Evolutionary conservation across 2,888 invertebrate species (phyloP), one percentile per base, ranked within the genome.

Genomic region (Ommatoiulus sabulosus): DNA sequence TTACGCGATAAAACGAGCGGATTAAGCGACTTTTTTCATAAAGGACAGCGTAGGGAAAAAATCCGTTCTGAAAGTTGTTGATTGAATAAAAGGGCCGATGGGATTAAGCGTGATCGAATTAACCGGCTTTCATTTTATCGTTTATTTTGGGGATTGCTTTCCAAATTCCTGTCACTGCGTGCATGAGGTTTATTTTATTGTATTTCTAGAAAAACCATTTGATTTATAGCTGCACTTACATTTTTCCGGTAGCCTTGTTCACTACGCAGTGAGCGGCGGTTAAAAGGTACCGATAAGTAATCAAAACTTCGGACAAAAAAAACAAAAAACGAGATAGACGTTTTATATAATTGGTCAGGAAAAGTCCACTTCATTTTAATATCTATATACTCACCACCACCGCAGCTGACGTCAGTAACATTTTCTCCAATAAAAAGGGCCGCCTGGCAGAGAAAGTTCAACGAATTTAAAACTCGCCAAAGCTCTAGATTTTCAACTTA

Each of bases 191-290:
- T 7, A 3, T 46, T 46, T 46, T 46, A 10, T 46, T 46, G 7
- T 46, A 52, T 15, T 15, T 52, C 15, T 15, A 84, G 4, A 15
- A 84, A 84, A 84, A 84, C 17, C 12, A 20, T 10, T 20, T 43
- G 0, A 20, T 20, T 20, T 20, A 43, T 84, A 8, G 43, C 24
- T 5, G 20, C 24, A 44, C 88, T 43, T 57, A 88, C 88, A 24
- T 44, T 88, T 48, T 44, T 46, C 85, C 85, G 10, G 88, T 88
- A 6, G 46, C 85, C 46, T 94, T 93, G 44, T 93, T 93, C 91
- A 94, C 92, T 3, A 96, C 95, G 92, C 97, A 97, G 92, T 97
- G 96, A 0, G 94, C 96, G 0, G 96, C 96, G 0, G 97, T 97
- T 7, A 97, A 92, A 0, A 97, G 94, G 92, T 97, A 96, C 0